These are phyloP conservation scores for Tetraneura akinire DNA, from an alignment of 1,140 invertebrate species.

Conservation along the genomic window DNA sequence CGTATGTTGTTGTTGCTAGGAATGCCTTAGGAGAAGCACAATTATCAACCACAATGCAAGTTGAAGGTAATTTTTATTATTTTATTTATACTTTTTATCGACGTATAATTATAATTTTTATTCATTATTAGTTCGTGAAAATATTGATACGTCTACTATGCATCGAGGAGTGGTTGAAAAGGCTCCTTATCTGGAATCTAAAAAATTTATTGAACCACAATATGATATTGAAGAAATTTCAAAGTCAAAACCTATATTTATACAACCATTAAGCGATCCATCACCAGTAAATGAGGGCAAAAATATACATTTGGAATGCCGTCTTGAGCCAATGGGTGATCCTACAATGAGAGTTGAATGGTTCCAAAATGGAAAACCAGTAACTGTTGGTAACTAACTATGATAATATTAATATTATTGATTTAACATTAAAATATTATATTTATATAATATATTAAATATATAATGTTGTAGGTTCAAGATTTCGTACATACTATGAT, in stretches of 20 bases:
- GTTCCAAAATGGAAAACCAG: constrained; percentile 87
- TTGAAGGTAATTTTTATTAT: constrained; percentile 74
- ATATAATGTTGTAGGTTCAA: constrained; percentile 62
- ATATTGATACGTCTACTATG: constrained; percentile 85
- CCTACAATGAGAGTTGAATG: constrained; percentile 95
- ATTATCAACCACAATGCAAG: constrained; percentile 76
- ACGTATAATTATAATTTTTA: neutral
- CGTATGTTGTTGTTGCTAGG: constrained; percentile 85
- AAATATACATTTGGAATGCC: constrained; percentile 87
- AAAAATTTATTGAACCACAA: constrained; percentile 81
- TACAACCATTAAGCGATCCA: constrained; percentile 79
- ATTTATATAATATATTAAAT: neutral
- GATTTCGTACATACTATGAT: constrained; percentile 93
- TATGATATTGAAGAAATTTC: constrained; percentile 91
- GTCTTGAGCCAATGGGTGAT: constrained; percentile 90
- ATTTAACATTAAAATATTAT: constrained; percentile 19
- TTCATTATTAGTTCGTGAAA: constrained; percentile 69
- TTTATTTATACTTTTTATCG: neutral
- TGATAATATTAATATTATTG: neutral
- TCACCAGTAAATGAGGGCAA: constrained; percentile 85
- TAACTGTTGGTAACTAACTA: constrained; percentile 71
- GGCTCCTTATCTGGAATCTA: constrained; percentile 82
- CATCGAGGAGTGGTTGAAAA: constrained; percentile 82
- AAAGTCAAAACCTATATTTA: constrained; percentile 88
- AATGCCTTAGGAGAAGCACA: constrained; percentile 85